Evolutionary conservation across 2,888 invertebrate genomes (phyloP).

Genomic region (Monochamus alternatus): DNA sequence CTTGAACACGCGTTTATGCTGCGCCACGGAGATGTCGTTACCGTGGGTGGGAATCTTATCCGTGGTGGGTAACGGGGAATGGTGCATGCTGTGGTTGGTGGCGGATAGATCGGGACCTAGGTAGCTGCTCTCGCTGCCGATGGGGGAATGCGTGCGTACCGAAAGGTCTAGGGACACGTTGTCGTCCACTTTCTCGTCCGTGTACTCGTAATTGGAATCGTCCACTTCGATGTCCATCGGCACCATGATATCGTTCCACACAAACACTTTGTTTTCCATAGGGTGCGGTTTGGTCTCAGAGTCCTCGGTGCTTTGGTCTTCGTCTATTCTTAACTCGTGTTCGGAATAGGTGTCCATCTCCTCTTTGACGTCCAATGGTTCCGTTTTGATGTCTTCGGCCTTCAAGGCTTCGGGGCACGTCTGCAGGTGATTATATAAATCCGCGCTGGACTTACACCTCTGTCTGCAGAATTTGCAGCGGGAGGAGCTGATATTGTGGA

Average conservation of each 20-base stretch:
- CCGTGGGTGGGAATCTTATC: constrained; percentile 78
- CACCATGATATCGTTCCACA: constrained; percentile 82
- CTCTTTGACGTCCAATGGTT: constrained; percentile 27
- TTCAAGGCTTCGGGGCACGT: constrained; percentile 77
- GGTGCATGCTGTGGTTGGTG: constrained; percentile 47
- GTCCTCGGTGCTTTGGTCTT: constrained; percentile 54
- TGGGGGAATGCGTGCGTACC: constrained; percentile 68
- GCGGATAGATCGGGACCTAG: constrained; percentile 57
- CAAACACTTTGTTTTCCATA: constrained; percentile 87
- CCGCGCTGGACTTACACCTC: constrained; percentile 88
- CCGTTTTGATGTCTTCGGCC: constrained; percentile 57
- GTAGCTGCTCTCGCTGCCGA: constrained; percentile 66
- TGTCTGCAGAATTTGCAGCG: constrained; percentile 91
- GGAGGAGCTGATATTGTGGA: constrained; percentile 78
- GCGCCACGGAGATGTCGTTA: constrained; percentile 74
- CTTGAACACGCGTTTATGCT: constrained; percentile 88
- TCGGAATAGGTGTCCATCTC: constrained; percentile 58
- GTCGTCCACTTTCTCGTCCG: constrained; percentile 67
- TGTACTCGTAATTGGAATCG: constrained; percentile 67
- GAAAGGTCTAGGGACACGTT: constrained; percentile 67
- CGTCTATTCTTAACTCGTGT: constrained; percentile 56
- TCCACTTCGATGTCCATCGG: constrained; percentile 67
- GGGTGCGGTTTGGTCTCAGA: constrained; percentile 76
- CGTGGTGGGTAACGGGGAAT: constrained; percentile 63
- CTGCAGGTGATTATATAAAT: constrained; percentile 83